Evolutionary conservation across 2,113 vertebrate species (phyloP).

Genomic region (Ascaphus truei): DNA sequence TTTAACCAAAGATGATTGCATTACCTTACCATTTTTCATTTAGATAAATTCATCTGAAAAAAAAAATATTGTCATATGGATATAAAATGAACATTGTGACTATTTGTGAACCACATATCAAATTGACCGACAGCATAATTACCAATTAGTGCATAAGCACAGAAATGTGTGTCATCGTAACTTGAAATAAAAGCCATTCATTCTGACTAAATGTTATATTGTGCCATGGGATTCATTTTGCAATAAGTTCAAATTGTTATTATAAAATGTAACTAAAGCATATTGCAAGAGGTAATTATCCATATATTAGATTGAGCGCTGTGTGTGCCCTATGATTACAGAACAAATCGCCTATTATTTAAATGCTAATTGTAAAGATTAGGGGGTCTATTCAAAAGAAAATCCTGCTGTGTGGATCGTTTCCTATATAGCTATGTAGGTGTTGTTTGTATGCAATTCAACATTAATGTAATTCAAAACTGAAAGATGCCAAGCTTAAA

Average conservation of each 20-base stretch:
- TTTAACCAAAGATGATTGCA: slow-evolving; percentile 77
- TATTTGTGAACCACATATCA: slow-evolving; percentile 71
- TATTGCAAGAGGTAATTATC: slow-evolving; percentile 73
- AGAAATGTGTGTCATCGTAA: slow-evolving; percentile 54
- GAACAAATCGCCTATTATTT: slow-evolving; percentile 71
- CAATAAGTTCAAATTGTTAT: slow-evolving; percentile 73
- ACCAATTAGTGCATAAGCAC: slow-evolving; percentile 77
- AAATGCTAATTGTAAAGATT: slow-evolving; percentile 73
- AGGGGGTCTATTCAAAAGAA: slow-evolving; percentile 38
- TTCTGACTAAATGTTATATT: slow-evolving; percentile 73
- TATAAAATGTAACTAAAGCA: slow-evolving; percentile 69
- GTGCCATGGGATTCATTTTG: slow-evolving; percentile 76
- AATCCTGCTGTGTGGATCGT: slow-evolving; percentile 30
- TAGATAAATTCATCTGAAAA: slow-evolving; percentile 70
- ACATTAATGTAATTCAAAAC: not conserved
- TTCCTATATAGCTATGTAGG: slow-evolving; percentile 37
- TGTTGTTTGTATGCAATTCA: slow-evolving; percentile 34
- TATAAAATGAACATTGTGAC: slow-evolving; percentile 28
- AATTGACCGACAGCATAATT: slow-evolving; percentile 81
- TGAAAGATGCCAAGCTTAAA: not conserved
- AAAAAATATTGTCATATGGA: slow-evolving; percentile 68
- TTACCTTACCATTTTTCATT: slow-evolving; percentile 73
- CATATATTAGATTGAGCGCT: slow-evolving; percentile 74
- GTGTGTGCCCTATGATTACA: slow-evolving; percentile 67
- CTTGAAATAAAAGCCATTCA: slow-evolving; percentile 65